A percentile compares a stretch with the other conserved stretches of the same genome.
phyloP scores from a whole-genome alignment of 2,888 invertebrate genomes.

The Macrosoma leucophasiata region DNA sequence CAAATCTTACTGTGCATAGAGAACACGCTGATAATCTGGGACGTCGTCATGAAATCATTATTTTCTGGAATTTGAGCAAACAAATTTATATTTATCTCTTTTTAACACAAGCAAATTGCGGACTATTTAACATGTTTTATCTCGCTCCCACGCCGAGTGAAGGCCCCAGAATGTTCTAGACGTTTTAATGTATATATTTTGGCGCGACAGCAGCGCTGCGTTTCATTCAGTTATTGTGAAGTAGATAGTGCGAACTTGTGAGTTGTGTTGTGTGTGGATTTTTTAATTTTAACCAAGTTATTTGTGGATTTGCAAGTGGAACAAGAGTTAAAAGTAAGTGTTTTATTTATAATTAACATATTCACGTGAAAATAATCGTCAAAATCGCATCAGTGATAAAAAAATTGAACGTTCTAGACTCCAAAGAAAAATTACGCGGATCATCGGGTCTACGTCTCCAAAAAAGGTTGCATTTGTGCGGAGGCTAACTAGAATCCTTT shows the following conservation, averaged over 20 bases:
- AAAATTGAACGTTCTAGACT: conserved; percentile 28
- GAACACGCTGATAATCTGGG: conserved; percentile 21
- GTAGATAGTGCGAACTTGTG: conserved; percentile 57
- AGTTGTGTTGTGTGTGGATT: conserved; percentile 55
- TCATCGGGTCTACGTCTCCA: conserved; percentile 53
- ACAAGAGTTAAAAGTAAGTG: conserved; percentile 46
- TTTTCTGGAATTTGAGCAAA: conserved; percentile 37
- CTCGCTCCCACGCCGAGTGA: conserved; percentile 49
- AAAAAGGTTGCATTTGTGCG: conserved; percentile 61
- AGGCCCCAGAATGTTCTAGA: conserved; percentile 81
- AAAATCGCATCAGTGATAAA: conserved; percentile 12
- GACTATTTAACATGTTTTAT: conserved; percentile 32
- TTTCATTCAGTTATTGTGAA: conserved; percentile 72
- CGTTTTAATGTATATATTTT: conserved; percentile 79
- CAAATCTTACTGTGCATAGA: conserved; percentile 8
- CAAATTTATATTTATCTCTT: conserved; percentile 63
- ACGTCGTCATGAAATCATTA: conserved; percentile 38
- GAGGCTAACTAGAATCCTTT: conserved; percentile 42
- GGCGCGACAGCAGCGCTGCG: conserved; percentile 72
- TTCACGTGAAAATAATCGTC: conserved; percentile 10
- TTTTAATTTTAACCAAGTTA: conserved; percentile 36
- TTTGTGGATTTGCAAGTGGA: conserved; percentile 26
- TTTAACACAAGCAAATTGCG: conserved; percentile 29
- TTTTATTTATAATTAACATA: conserved; percentile 14
- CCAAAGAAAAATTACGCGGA: conserved; percentile 33